Evolutionary conservation across 2,888 invertebrate species (phyloP).

Genomic region (Leucoptera coffeella): DNA sequence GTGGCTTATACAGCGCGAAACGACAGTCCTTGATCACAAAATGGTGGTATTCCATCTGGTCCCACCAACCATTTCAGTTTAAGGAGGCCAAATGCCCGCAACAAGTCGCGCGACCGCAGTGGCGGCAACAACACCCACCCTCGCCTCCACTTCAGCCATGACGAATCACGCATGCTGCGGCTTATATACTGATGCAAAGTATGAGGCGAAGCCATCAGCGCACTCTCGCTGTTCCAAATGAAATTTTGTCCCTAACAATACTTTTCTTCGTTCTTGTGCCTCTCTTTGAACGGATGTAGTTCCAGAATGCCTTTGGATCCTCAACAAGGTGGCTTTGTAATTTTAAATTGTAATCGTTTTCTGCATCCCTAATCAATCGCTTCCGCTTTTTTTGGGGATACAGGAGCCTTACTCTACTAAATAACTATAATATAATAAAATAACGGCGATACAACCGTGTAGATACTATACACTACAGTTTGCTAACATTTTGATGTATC

Average conservation of each 20-base stretch:
- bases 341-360: too few species aligned
- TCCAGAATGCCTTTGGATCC: slow-evolving; percentile 8
- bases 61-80: neutral
- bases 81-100: too few species aligned
- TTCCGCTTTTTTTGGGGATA: too few species aligned
- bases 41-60: slow-evolving; percentile 1
- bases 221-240: neutral
- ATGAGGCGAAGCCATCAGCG: slow-evolving; percentile 1
- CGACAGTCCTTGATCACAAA: neutral
- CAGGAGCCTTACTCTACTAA: too few species aligned
- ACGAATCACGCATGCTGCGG: neutral
- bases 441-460: too few species aligned
- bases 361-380: too few species aligned
- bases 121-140: too few species aligned
- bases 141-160: too few species aligned
- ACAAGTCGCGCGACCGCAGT: too few species aligned
- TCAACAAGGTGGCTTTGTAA: slow-evolving; percentile 4
- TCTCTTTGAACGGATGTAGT: slow-evolving; percentile 4
- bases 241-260: neutral
- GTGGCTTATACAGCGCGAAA: neutral
- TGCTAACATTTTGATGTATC: too few species aligned
- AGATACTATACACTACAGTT: too few species aligned
- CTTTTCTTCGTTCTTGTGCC: neutral
- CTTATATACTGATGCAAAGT: slow-evolving; percentile 2
- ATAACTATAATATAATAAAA: too few species aligned